Conservation (phyloP, 2,888 invertebrate species). For the Drosophila lutescens region DNA sequence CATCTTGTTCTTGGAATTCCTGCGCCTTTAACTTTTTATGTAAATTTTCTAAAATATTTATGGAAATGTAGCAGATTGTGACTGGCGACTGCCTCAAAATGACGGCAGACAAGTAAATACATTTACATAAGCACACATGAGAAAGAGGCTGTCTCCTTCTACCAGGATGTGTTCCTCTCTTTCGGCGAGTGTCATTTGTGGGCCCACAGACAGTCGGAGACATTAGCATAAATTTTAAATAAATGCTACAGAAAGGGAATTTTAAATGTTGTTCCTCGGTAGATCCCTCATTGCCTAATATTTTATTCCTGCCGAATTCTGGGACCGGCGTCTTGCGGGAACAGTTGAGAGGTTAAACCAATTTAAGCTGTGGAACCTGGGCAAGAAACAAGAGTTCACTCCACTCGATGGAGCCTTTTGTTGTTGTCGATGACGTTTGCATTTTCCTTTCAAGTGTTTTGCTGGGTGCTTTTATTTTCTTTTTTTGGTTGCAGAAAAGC, state of each 20-base stretch:
- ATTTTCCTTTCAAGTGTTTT: slow-evolving; percentile 55
- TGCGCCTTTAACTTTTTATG: slow-evolving; percentile 69
- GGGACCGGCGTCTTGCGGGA: slow-evolving; percentile 5
- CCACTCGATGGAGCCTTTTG: slow-evolving; percentile 31
- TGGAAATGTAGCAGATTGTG: slow-evolving; percentile 81
- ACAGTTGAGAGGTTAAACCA: slow-evolving; percentile 65
- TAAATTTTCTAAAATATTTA: slow-evolving; percentile 81
- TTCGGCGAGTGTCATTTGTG: slow-evolving; percentile 42
- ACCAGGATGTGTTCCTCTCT: neutral
- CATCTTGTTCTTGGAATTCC: slow-evolving; percentile 30
- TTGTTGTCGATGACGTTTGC: slow-evolving; percentile 72
- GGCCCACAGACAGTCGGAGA: slow-evolving; percentile 51
- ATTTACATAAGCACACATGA: slow-evolving; percentile 56
- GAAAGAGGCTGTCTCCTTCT: slow-evolving; percentile 13
- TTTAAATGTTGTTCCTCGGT: slow-evolving; percentile 64
- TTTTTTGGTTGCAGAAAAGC: slow-evolving; percentile 4
- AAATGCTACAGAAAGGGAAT: slow-evolving; percentile 74
- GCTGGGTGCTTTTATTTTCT: neutral
- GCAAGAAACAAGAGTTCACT: slow-evolving; percentile 42
- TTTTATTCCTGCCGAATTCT: slow-evolving; percentile 36
- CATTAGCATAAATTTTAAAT: slow-evolving; percentile 79
- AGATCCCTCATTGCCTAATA: slow-evolving; percentile 23
- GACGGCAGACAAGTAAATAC: slow-evolving; percentile 68
- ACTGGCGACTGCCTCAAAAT: slow-evolving; percentile 72
- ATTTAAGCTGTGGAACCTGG: slow-evolving; percentile 49